A percentile compares a stretch with the other conserved stretches of the same genome.
Conservation (phyloP, 2,113 vertebrate species). For the Heterotilapia buettikoferi region DNA sequence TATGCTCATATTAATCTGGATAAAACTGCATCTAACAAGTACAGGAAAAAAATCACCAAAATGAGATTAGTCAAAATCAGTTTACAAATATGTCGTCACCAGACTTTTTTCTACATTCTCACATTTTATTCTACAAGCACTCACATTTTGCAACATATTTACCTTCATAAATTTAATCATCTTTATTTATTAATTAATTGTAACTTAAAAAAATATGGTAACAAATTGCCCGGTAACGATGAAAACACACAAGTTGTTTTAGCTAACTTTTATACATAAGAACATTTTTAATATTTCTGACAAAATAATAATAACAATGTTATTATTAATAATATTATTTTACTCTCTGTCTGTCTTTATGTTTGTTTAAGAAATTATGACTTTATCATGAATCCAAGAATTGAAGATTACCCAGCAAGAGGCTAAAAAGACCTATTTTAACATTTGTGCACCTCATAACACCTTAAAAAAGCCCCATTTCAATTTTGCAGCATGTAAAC, state of each 20-base stretch:
- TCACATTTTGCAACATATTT: background rate
- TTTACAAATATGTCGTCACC: background rate
- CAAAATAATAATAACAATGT: background rate
- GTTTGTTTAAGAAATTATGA: background rate
- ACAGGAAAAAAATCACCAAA: background rate
- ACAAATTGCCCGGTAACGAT: background rate
- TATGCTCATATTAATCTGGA: background rate
- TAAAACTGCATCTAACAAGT: background rate
- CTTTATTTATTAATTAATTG: background rate
- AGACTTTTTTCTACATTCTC: background rate
- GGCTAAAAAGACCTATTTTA: background rate
- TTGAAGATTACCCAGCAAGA: background rate
- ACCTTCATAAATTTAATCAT: background rate
- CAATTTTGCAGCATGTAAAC: background rate
- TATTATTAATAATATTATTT: background rate
- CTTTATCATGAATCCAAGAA: background rate
- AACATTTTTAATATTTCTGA: background rate
- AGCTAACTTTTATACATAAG: background rate
- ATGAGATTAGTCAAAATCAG: background rate
- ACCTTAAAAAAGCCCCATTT: background rate
- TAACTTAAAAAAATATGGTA: background rate
- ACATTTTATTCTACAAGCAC: background rate
- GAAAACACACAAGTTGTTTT: background rate
- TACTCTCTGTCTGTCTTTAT: background rate
- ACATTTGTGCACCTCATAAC: background rate